Evolutionary conservation across 1,140 invertebrate genomes (phyloP).

Genomic region (Akabosia matsudoensis): DNA sequence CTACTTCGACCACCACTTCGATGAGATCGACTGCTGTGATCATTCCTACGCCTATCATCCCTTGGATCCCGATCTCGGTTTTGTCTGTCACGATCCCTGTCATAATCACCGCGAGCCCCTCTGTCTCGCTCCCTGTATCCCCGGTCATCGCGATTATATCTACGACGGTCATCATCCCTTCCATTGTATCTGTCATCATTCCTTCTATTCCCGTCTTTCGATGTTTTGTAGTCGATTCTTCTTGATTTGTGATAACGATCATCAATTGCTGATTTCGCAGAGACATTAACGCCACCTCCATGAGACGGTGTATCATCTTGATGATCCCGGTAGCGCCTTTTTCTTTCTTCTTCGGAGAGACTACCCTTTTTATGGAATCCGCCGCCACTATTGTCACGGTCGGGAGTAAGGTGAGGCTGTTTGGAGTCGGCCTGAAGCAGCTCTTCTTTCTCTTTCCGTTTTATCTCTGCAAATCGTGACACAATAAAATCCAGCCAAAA

Average conservation of each 20-base stretch:
- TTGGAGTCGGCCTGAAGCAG: constrained; percentile 53
- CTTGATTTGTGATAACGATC: constrained; percentile 46
- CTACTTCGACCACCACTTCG: constrained; percentile 39
- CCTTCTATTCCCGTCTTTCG: constrained; percentile 51
- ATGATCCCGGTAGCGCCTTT: constrained; percentile 57
- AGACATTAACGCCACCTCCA: constrained; percentile 39
- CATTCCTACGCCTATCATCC: constrained; percentile 47
- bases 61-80: constrained; percentile 49
- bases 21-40: constrained; percentile 38
- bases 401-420: constrained; percentile 53
- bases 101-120: neutral
- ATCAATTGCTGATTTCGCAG: constrained; percentile 47
- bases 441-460: constrained; percentile 63
- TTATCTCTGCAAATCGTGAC: constrained; percentile 56
- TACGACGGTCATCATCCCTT: constrained; percentile 20
- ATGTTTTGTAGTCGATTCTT: constrained; percentile 37
- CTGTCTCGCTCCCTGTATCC: constrained; percentile 2
- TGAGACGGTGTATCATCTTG: constrained; percentile 47
- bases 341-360: constrained; percentile 56
- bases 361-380: constrained; percentile 25
- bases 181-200: constrained; percentile 31
- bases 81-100: constrained; percentile 46
- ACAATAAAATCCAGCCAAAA: neutral
- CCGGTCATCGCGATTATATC: constrained; percentile 11
- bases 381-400: constrained; percentile 48